These are phyloP conservation scores for Podarcis muralis DNA, from an alignment of 2,113 vertebrate genomes.

Conservation along the genomic window DNA sequence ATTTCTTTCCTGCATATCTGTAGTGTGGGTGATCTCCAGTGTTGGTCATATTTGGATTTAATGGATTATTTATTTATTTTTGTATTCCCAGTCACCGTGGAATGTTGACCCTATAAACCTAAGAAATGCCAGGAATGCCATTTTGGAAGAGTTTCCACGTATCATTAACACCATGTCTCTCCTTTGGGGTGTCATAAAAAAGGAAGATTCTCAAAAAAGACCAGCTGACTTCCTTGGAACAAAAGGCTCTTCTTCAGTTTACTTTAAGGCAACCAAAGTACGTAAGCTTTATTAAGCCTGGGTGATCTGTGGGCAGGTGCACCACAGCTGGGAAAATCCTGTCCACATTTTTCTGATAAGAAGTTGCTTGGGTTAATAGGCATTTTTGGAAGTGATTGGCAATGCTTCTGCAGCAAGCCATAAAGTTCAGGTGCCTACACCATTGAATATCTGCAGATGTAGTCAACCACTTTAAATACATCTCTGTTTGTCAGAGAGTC, in stretches of 20 bases:
- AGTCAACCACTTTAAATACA: not conserved
- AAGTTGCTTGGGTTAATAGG: not conserved
- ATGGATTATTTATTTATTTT: not conserved
- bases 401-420: not conserved
- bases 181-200: constrained; percentile 87
- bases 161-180: constrained; percentile 88
- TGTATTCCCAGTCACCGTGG: constrained; percentile 68
- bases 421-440: no score
- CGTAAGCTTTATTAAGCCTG: constrained; percentile 22
- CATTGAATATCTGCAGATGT: not conserved
- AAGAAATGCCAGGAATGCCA: constrained; percentile 89
- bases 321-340: not conserved
- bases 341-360: not conserved
- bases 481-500: no score
- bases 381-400: not conserved
- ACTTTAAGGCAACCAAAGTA: constrained; percentile 94
- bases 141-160: constrained; percentile 89
- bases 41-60: no score
- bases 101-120: constrained; percentile 80
- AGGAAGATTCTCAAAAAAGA: constrained; percentile 84
- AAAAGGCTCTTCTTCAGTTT: constrained; percentile 86
- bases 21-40: not conserved
- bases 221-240: constrained; percentile 79
- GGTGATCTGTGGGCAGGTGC: not conserved
- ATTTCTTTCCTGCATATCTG: not conserved